Conservation (phyloP, 2,797 vertebrate species). For the Sebastes oblongus region DNA sequence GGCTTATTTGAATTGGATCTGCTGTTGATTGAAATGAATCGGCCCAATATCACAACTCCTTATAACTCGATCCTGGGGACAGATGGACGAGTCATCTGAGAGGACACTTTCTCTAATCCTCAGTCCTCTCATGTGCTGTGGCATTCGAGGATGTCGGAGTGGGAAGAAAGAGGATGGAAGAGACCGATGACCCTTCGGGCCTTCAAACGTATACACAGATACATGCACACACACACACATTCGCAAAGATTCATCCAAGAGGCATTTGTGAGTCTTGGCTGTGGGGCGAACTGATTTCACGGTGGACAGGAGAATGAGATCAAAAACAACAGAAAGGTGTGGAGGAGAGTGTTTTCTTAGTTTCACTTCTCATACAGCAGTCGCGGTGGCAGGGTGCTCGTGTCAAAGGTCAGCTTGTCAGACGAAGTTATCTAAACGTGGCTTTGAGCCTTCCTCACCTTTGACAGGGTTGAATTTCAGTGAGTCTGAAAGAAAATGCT, state of each 20-base stretch:
- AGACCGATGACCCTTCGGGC: constrained; percentile 59
- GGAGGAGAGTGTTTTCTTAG: constrained; percentile 73
- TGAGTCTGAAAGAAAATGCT: constrained; percentile 3
- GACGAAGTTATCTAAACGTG: constrained; percentile 42
- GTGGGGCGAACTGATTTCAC: constrained; percentile 64
- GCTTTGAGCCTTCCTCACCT: constrained; percentile 55
- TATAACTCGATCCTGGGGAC: constrained; percentile 80
- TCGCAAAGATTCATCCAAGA: constrained; percentile 18
- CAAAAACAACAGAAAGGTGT: constrained; percentile 77
- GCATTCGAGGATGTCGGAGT: constrained; percentile 67
- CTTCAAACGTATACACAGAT: constrained; percentile 6
- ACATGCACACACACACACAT: background rate
- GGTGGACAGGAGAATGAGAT: constrained; percentile 56
- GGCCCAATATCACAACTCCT: constrained; percentile 77
- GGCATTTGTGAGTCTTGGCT: constrained; percentile 33
- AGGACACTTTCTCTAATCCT: constrained; percentile 82
- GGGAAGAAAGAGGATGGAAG: constrained; percentile 60
- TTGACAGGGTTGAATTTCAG: constrained; percentile 53
- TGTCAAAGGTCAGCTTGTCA: constrained; percentile 70
- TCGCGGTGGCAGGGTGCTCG: constrained; percentile 33
- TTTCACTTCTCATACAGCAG: constrained; percentile 54
- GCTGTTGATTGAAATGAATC: constrained; percentile 82
- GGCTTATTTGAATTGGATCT: constrained; percentile 79
- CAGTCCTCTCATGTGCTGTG: constrained; percentile 71
- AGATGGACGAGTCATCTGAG: constrained; percentile 81